Base-by-base conservation (phyloP, 2,888 invertebrate genomes). In the Automeris io region DNA sequence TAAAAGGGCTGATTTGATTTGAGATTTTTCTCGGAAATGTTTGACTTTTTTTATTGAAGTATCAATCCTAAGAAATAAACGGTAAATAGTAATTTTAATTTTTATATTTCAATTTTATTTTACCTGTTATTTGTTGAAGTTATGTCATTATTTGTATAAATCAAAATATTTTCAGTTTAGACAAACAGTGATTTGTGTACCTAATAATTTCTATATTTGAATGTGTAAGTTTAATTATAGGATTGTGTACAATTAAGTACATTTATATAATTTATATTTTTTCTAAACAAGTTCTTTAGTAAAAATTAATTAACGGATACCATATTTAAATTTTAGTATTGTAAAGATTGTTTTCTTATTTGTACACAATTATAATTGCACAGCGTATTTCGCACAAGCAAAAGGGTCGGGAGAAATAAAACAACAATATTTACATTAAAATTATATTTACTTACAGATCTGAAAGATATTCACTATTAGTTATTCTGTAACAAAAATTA, bases 381-480 rank as follows among this genome's bases (percentile, higher is more conserved):
- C 8, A 38, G 39, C 36, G 38, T 32, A 55, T 57, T 64, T 77
- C 79, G 79, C 79, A 54, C 23, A 39, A 32, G 61, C 62, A 62
- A 34, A 41, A 45, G 61, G 59, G 41, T 21, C 13, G 18, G 41
- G 43, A 43, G 38, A 81, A 85, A 83, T 85, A 44, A 86, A 85
- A 86, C 85, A 77, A 85, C 75, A 71, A 70, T 76, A 39, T 69
- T 77, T 74, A 85, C 86, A 85, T 78, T 81, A 83, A 82, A 74
- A 79, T 82, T 86, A 86, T 86, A 82, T 82, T 66, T 77, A 80
- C 72, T 71, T 70, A 80, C 77, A 83, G 85, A 85, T 75, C 81
- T 76, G 79, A 70, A 68, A 74, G 64, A 56, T 63, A 54, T 31
- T 42, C 54, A 67, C 71, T 70, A 71, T 61, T 57, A 72, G 66